Evolutionary conservation across 2,113 vertebrate genomes (phyloP).

Genomic region (Gobius niger): DNA sequence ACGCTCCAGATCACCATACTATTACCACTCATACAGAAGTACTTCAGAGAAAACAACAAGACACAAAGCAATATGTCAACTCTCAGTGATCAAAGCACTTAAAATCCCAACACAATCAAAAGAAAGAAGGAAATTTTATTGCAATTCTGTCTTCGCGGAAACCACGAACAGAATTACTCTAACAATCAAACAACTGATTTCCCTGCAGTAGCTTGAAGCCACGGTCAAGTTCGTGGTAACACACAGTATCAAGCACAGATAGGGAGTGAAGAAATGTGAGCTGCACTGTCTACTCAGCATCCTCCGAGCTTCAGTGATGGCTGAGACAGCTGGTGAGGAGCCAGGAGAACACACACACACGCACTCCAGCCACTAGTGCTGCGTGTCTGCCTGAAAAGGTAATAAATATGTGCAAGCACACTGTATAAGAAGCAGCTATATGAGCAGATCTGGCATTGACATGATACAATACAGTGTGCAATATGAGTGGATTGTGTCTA

Average conservation of each 20-base stretch:
- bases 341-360: constrained; percentile 13
- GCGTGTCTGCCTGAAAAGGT: background rate
- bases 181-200: constrained; percentile 32
- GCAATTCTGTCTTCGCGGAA: background rate
- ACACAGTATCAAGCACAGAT: constrained; percentile 23
- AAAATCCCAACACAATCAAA: constrained; percentile 25
- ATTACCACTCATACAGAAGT: too few species aligned
- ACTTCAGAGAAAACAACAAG: constrained; percentile 14
- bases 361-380: background rate
- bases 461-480: background rate
- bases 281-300: constrained; percentile 43
- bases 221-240: constrained; percentile 13
- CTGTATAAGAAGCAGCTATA: background rate
- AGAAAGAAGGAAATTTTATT: constrained; percentile 17
- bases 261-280: constrained; percentile 38
- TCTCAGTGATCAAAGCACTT: constrained; percentile 24
- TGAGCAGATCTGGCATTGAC: background rate
- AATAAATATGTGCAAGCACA: constrained; percentile 5
- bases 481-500: background rate
- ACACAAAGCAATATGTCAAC: constrained; percentile 11
- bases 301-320: constrained; percentile 30
- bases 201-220: constrained; percentile 25
- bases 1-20: background rate
- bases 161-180: background rate
- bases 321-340: constrained; percentile 41